Conservation (phyloP, 30 jellyfish, hydroid and myxozoan genomes). For the Aurelia coerulea region DNA sequence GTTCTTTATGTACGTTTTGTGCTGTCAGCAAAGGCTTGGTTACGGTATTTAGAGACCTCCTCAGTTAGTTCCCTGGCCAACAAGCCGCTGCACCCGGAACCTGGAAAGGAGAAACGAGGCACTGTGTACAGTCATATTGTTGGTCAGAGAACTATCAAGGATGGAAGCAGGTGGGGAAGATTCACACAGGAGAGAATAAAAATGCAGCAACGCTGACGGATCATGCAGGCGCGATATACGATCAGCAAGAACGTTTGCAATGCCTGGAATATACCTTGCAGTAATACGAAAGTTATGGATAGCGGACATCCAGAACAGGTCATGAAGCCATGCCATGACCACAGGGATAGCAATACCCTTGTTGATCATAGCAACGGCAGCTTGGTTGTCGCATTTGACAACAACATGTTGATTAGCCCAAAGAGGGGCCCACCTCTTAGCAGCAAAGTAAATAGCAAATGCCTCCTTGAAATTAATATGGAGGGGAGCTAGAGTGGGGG, state of each 20-base stretch:
- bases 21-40: no score
- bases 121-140: no score
- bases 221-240: slow-evolving; percentile 7
- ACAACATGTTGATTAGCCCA: slow-evolving; percentile 6
- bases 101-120: no score
- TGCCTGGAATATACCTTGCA: slow-evolving; percentile 4
- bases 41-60: no score
- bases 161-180: no score
- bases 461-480: slow-evolving; percentile 29
- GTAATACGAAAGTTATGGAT: slow-evolving; percentile 19
- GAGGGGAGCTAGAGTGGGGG: neutral
- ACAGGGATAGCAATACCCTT: slow-evolving; percentile 14
- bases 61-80: no score
- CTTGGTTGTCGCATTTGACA: neutral
- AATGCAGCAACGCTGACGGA: neutral
- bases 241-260: slow-evolving; percentile 18
- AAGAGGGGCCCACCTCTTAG: slow-evolving; percentile 35
- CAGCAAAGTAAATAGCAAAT: slow-evolving; percentile 1
- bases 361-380: slow-evolving; percentile 29
- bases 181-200: neutral
- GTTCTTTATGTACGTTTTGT: no score
- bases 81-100: no score
- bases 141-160: no score
- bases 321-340: slow-evolving; percentile 14
- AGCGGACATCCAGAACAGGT: slow-evolving; percentile 27